Percentiles rank a stretch among this genome's conserved stretches.
phyloP scores from a whole-genome alignment of 2,888 invertebrate species.

The Himalopsyche japonica region DNA sequence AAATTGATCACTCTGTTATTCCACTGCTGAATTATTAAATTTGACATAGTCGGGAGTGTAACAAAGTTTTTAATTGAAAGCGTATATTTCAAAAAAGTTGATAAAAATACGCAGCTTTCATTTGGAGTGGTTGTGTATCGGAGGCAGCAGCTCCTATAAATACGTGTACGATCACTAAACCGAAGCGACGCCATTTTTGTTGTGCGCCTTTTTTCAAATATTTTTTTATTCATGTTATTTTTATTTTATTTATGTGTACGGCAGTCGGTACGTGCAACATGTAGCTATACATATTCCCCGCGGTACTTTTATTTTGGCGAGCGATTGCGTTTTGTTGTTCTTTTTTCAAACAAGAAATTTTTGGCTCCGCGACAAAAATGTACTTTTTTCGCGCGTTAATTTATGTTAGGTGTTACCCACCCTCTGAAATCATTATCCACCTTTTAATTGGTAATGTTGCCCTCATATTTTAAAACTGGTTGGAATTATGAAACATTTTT shows the following conservation, averaged over 20 bases:
- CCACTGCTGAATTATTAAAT: too few relatives aligned
- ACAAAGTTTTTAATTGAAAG: too few relatives aligned
- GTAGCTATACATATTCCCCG: neutral
- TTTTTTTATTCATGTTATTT: conserved; percentile 16
- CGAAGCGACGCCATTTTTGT: conserved; percentile 34
- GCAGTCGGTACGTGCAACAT: conserved; percentile 15
- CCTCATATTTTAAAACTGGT: too few relatives aligned
- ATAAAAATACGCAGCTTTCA: neutral
- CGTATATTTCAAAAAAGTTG: neutral
- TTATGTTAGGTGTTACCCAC: neutral
- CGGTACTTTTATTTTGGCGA: conserved; percentile 2
- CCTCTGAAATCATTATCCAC: neutral
- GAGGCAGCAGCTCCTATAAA: neutral
- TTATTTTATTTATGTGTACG: conserved; percentile 31
- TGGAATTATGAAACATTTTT: too few relatives aligned
- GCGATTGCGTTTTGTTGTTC: neutral
- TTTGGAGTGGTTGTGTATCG: neutral
- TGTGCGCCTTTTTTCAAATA: conserved; percentile 25
- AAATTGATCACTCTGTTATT: too few relatives aligned
- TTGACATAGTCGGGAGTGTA: too few relatives aligned
- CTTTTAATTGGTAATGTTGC: neutral
- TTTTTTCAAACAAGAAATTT: neutral
- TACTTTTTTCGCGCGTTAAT: neutral
- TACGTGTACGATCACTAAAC: conserved; percentile 23
- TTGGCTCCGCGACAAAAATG: conserved; percentile 2